Evolutionary conservation across 2,797 vertebrate species (phyloP).

Genomic region (Morus bassanus): DNA sequence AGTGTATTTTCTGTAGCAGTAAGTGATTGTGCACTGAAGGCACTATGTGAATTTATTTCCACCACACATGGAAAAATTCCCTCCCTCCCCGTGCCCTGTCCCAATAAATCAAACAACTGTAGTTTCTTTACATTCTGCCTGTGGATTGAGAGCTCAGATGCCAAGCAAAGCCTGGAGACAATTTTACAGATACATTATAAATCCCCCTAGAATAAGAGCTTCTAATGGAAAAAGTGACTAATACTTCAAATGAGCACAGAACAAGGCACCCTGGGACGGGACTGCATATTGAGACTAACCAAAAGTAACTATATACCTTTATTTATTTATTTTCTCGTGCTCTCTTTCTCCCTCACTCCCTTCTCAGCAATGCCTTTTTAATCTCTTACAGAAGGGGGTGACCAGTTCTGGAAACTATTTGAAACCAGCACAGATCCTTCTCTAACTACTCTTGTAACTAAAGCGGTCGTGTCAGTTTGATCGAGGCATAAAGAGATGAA

Average conservation of each 20-base stretch:
- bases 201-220: slow-evolving; percentile 53
- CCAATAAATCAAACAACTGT: slow-evolving; percentile 44
- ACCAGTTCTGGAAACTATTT: slow-evolving; percentile 30
- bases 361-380: slow-evolving; percentile 18
- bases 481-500: accelerated
- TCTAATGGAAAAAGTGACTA: slow-evolving; percentile 67
- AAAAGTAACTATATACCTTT: slow-evolving; percentile 50
- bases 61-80: slow-evolving; percentile 17
- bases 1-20: neutral
- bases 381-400: slow-evolving; percentile 39
- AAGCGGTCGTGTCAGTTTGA: neutral
- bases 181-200: slow-evolving; percentile 63
- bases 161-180: slow-evolving; percentile 57
- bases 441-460: neutral
- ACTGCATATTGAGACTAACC: neutral
- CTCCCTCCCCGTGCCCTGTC: neutral
- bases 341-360: neutral
- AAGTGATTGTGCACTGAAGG: neutral
- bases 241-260: slow-evolving; percentile 21
- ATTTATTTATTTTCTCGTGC: neutral
- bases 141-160: slow-evolving; percentile 16
- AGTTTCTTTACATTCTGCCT: slow-evolving; percentile 46
- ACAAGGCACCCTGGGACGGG: neutral
- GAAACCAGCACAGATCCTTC: neutral
- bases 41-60: slow-evolving; percentile 36